Percentiles rank a stretch among this genome's conserved stretches.
Evolutionary conservation across 2,797 vertebrate species (phyloP).

Genomic region (Thamnophis elegans): DNA sequence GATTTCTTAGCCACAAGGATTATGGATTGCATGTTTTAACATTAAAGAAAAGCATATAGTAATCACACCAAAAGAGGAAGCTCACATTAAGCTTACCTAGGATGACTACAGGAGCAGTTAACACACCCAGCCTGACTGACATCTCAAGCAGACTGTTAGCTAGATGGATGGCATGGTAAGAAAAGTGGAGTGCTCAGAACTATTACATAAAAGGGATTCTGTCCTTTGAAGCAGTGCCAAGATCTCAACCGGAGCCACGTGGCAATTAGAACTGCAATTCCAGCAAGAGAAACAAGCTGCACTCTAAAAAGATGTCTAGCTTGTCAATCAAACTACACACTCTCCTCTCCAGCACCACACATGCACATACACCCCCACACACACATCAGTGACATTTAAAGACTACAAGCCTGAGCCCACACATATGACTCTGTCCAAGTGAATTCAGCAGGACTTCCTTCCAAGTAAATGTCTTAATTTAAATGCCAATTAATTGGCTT

Average conservation of each 20-base stretch:
- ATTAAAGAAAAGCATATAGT: background rate
- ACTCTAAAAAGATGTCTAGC: background rate
- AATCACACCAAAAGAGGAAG: background rate
- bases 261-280: background rate
- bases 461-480: background rate
- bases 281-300: background rate
- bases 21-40: background rate
- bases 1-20: background rate
- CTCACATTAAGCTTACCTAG: background rate
- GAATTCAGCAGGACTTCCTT: background rate
- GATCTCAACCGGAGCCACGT: background rate
- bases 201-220: background rate
- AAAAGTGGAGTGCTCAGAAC: background rate
- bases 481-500: background rate
- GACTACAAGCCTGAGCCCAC: background rate
- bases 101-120: background rate
- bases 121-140: background rate
- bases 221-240: background rate
- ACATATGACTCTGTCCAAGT: background rate
- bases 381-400: background rate
- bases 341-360: background rate
- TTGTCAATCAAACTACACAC: background rate
- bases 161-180: background rate
- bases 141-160: background rate
- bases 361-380: background rate